Conservation (phyloP, 2,113 vertebrate species). For the Trogon surrucura region DNA sequence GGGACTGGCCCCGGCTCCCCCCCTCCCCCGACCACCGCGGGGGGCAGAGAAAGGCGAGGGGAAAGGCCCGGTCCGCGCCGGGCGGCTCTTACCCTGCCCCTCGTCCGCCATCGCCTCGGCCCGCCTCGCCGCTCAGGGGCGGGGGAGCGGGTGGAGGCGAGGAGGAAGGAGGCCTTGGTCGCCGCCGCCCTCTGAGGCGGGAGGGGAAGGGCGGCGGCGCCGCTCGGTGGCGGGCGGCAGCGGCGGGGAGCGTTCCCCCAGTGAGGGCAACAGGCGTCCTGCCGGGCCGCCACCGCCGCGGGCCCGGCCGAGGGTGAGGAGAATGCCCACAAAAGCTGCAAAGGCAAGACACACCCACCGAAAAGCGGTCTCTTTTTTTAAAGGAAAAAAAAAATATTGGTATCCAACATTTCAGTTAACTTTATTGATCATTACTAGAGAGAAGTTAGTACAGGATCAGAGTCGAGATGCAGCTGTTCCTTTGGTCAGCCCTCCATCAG, state of each 20-base stretch:
- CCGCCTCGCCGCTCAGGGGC: neutral
- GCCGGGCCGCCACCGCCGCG: too few relatives aligned
- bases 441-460: neutral
- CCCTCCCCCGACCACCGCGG: neutral
- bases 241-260: neutral
- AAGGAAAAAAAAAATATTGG: neutral
- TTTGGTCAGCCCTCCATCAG: neutral
- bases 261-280: neutral
- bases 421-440: neutral
- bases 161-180: too few relatives aligned
- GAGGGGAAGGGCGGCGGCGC: neutral
- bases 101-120: neutral
- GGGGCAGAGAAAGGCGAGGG: neutral
- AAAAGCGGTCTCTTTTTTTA: too few relatives aligned
- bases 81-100: neutral
- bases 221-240: too few relatives aligned
- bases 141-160: too few relatives aligned
- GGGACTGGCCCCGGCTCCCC: neutral
- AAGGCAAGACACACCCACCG: accelerated
- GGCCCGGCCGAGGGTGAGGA: too few relatives aligned
- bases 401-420: neutral
- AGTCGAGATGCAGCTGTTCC: neutral
- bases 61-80: too few relatives aligned
- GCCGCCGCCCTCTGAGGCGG: neutral
- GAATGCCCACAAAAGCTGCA: accelerated